A percentile compares a stretch with the other conserved stretches of the same genome.
Conservation (phyloP, 2,113 vertebrate species). For the Noturus placidus region DNA sequence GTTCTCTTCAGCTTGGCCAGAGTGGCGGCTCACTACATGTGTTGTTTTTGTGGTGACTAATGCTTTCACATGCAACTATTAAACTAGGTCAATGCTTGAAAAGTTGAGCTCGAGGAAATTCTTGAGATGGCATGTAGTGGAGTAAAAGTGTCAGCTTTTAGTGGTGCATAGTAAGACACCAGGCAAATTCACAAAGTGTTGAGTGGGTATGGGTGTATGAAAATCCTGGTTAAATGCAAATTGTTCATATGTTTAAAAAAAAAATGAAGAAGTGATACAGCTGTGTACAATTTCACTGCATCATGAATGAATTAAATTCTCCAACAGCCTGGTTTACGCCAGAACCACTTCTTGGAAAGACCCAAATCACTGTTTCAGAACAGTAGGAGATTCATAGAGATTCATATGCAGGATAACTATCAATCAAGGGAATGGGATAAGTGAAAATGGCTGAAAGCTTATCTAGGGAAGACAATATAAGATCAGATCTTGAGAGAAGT, state of each 20-base stretch:
- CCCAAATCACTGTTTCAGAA: slow-evolving; percentile 3
- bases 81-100: slow-evolving; percentile 24
- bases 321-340: not conserved
- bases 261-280: slow-evolving; percentile 1
- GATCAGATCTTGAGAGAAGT: not conserved
- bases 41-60: slow-evolving; percentile 43
- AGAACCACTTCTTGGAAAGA: not conserved
- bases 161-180: slow-evolving; percentile 14
- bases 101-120: slow-evolving; percentile 35
- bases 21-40: slow-evolving; percentile 32
- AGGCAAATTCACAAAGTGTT: not conserved
- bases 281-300: slow-evolving; percentile 33
- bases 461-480: not conserved
- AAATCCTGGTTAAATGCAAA: slow-evolving; percentile 21
- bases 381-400: not conserved
- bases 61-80: slow-evolving; percentile 20
- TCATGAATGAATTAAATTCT: slow-evolving; percentile 24
- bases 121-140: not conserved
- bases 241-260: slow-evolving; percentile 23
- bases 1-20: slow-evolving; percentile 18
- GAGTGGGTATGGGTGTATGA: slow-evolving; percentile 20
- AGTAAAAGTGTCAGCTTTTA: slow-evolving; percentile 15
- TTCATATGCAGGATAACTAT: not conserved
- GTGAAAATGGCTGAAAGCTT: not conserved
- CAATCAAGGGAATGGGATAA: not conserved